Conservation (phyloP, 2,888 invertebrate species). For the Spodoptera picta region DNA sequence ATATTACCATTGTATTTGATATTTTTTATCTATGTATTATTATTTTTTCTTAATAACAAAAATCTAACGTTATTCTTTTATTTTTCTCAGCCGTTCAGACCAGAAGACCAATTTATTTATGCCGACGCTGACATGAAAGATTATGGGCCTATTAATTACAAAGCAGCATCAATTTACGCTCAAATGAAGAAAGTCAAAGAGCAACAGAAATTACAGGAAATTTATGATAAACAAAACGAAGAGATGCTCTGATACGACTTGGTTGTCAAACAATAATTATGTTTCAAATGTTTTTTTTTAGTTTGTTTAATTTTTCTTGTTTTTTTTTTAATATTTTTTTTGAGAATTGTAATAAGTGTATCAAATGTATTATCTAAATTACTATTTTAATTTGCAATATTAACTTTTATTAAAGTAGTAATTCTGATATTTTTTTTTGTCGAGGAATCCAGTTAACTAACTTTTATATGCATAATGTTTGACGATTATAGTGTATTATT, state of each 20-base stretch:
- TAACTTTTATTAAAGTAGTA: slow-evolving; percentile 1
- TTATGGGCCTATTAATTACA: slow-evolving; percentile 97
- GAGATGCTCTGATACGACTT: slow-evolving; percentile 74
- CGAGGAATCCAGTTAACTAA: slow-evolving; percentile 16
- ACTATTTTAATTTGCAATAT: no score
- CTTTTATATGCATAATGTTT: slow-evolving; percentile 14
- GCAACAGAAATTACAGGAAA: slow-evolving; percentile 84
- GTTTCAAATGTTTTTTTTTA: slow-evolving; percentile 11
- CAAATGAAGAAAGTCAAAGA: slow-evolving; percentile 91
- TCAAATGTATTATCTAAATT: no score
- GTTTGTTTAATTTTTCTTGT: slow-evolving; percentile 24
- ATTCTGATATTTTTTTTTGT: slow-evolving; percentile 4
- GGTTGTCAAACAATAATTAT: slow-evolving; percentile 45
- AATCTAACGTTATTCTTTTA: background rate
- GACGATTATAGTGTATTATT: slow-evolving; percentile 11
- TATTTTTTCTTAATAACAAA: background rate
- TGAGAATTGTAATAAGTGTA: no score
- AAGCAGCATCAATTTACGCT: slow-evolving; percentile 95
- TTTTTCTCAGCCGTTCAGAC: slow-evolving; percentile 92
- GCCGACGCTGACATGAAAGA: slow-evolving; percentile 96
- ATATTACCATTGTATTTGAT: slow-evolving; percentile 64
- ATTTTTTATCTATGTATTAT: slow-evolving; percentile 1
- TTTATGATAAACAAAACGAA: slow-evolving; percentile 79
- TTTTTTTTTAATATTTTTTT: background rate
- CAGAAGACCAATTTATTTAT: slow-evolving; percentile 94